Base-by-base conservation (phyloP, 2,888 invertebrate species). In the Eristalis pertinax region DNA sequence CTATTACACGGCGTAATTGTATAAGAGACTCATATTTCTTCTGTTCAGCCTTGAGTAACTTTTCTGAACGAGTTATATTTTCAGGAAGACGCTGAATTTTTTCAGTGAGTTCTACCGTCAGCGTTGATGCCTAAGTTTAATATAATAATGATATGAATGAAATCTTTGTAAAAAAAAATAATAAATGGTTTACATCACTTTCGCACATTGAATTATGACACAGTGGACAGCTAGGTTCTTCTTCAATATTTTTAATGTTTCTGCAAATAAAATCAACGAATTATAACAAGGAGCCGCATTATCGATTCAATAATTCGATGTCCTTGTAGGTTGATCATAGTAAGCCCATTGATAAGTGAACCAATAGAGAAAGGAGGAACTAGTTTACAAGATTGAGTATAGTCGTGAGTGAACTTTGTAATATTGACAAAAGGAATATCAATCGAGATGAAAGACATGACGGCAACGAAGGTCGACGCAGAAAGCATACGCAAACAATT, bases 141-240 rank as follows among this genome's bases (percentile, higher is more conserved):
- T 13, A 19, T 64, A 19, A 35, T 41, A 60, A 26, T 63, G 29
- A 41, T 43, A 29, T n/a, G 60, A 22, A 64, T 10, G 50, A 41
- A 22, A 60, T 19, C 19, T 50, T 13, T 43, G 29, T 13, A n/a
- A 15, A 41, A 24, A 35, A 24, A 32, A 10, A n/a, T n/a, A 2
- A 56, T 35, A 41, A 22, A 13, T 22, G 56, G 90, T 90, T 88
- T 90, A 95, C 95, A 93, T 96, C 96, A 89, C 94, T 93, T 15
- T 94, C 94, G 0, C 94, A 93, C 88, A 95, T 95, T 68, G 94
- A 94, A 89, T 97, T 95, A 90, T 96, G 96, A 92, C 99, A 99
- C 0, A 99, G 93, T 0, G 99, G 99, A 92, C 99, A 99, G 90
- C 96, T 95, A 10, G 95, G 96, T 74, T 95, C 94, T 32, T 94